These are phyloP conservation scores for Boloria selene DNA, from an alignment of 2,888 invertebrate species.

Conservation along the genomic window DNA sequence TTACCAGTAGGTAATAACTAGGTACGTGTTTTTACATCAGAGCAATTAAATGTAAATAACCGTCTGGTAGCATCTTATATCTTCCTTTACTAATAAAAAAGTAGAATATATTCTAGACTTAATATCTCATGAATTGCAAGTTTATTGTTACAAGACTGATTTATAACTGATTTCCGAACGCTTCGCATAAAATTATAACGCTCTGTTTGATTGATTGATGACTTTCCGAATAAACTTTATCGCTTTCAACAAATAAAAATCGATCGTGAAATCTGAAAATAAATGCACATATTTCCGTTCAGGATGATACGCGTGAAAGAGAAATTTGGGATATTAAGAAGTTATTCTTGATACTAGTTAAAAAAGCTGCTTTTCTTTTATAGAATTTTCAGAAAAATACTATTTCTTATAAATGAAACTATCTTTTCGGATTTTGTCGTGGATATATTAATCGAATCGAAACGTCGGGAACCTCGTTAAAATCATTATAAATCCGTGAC, in stretches of 20 bases:
- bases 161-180: constrained; percentile 41
- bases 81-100: constrained; percentile 9
- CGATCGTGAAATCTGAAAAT: constrained; percentile 25
- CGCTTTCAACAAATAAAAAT: constrained; percentile 42
- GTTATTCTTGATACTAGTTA: background rate
- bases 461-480: too few species aligned
- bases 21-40: background rate
- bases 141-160: constrained; percentile 42
- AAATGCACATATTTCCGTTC: constrained; percentile 9
- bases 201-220: constrained; percentile 44
- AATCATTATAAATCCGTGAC: too few species aligned
- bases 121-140: constrained; percentile 31
- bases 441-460: too few species aligned
- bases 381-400: too few species aligned
- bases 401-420: too few species aligned
- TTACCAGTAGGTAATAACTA: too few species aligned
- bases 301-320: background rate
- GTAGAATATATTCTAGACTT: constrained; percentile 22
- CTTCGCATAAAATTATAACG: constrained; percentile 39
- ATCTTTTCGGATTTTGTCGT: too few species aligned
- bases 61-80: background rate
- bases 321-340: background rate
- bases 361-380: too few species aligned
- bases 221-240: constrained; percentile 42
- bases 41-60: background rate